Percentiles rank a stretch among this genome's conserved stretches.
phyloP scores from a whole-genome alignment of 2,888 invertebrate species.

The Amaurobius ferox region DNA sequence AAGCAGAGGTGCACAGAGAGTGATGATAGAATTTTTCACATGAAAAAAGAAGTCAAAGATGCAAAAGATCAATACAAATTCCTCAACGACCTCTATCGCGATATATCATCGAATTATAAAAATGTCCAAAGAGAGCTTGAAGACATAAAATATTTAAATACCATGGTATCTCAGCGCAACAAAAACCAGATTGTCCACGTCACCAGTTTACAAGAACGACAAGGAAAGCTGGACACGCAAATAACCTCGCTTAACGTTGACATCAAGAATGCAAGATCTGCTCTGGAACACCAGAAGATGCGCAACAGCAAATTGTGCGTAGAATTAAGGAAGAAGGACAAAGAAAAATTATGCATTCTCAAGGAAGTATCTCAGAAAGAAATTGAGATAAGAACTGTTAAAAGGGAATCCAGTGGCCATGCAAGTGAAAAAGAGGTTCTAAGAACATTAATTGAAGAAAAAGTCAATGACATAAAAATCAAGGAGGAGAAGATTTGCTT shows the following conservation, averaged over 20 bases:
- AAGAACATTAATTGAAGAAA: neutral
- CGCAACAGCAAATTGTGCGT: neutral
- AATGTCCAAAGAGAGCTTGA: neutral
- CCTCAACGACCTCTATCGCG: neutral
- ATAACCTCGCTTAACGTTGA: neutral
- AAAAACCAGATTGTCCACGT: neutral
- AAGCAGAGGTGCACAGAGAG: neutral
- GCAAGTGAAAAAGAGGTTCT: neutral
- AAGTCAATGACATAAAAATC: too few species aligned
- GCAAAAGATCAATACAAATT: neutral
- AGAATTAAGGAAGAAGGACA: neutral
- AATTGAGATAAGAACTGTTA: neutral
- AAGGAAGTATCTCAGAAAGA: neutral
- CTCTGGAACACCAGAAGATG: neutral
- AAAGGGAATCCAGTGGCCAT: neutral
- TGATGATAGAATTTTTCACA: neutral
- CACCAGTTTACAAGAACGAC: neutral
- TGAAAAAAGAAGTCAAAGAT: neutral
- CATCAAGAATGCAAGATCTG: neutral
- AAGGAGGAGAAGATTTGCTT: neutral
- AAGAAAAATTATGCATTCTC: neutral
- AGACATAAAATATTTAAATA: neutral
- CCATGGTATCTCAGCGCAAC: neutral
- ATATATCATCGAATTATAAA: neutral
- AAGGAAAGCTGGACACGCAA: neutral